A percentile compares a stretch with the other conserved stretches of the same genome.
These are phyloP conservation scores for Nymphicus hollandicus DNA, from an alignment of 2,113 vertebrate species.

Conservation along the genomic window DNA sequence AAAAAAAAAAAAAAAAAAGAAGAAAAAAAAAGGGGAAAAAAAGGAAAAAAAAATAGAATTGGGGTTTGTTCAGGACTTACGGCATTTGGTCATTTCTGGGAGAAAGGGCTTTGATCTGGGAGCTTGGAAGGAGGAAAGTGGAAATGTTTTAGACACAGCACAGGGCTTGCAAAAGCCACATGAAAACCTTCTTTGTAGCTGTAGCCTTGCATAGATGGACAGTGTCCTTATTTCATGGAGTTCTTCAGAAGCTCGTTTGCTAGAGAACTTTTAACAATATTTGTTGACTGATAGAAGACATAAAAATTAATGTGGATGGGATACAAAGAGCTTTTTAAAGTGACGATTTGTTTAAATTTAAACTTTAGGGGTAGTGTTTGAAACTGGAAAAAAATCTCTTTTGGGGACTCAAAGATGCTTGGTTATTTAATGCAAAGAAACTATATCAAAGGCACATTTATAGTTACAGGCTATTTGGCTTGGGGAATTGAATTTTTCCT, in stretches of 20 bases:
- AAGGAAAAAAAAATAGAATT: conserved; percentile 27
- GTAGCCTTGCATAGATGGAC: conserved; percentile 74
- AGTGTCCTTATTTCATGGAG: conserved; percentile 73
- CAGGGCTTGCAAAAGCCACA: conserved; percentile 79
- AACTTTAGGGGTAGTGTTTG: conserved; percentile 30
- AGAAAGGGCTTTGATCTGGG: conserved; percentile 80
- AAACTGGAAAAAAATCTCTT: background rate
- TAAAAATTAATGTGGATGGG: conserved; percentile 47
- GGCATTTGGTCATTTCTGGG: conserved; percentile 78
- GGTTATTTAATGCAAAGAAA: conserved; percentile 60
- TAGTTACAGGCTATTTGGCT: conserved; percentile 66
- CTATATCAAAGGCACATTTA: conserved; percentile 62
- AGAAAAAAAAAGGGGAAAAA: rapidly evolving
- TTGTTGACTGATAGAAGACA: conserved; percentile 27
- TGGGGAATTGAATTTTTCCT: conserved; percentile 63
- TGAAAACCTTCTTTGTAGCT: conserved; percentile 80
- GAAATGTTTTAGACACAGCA: conserved; percentile 75
- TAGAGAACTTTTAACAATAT: conserved; percentile 46
- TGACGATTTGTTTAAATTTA: conserved; percentile 53
- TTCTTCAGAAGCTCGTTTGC: conserved; percentile 23
- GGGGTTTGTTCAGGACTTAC: conserved; percentile 73
- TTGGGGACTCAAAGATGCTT: conserved; percentile 33
- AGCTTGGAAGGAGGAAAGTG: conserved; percentile 71
- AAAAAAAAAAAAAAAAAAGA: background rate
- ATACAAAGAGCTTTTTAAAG: conserved; percentile 44